phyloP scores from a whole-genome alignment of 2,888 invertebrate genomes.

The Capitulum mitella region DNA sequence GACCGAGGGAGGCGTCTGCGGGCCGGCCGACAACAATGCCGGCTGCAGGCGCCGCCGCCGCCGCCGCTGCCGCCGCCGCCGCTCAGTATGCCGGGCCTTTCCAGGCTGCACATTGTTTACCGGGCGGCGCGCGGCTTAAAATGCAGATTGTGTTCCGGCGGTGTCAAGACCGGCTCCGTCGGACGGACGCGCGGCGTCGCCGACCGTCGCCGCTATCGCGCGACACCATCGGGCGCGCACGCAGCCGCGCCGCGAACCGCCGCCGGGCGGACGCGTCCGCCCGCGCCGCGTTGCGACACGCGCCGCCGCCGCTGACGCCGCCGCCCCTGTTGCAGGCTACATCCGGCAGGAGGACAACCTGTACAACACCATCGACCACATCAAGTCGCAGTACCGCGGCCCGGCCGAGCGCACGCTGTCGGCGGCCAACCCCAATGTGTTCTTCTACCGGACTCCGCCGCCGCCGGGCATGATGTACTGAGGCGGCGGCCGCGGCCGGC shows the following conservation, averaged over 20 bases:
- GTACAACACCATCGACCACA: conserved; percentile 23
- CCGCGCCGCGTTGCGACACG: too few relatives aligned
- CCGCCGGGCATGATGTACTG: conserved; percentile 36
- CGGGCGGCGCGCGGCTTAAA: not conserved
- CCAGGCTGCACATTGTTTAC: not conserved
- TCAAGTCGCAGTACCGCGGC: conserved; percentile 2
- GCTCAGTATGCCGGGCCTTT: not conserved
- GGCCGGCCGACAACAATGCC: not conserved
- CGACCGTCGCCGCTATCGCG: too few relatives aligned
- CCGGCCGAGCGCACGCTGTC: not conserved
- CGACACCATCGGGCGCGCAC: too few relatives aligned
- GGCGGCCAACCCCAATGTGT: conserved; percentile 34
- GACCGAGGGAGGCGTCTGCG: not conserved
- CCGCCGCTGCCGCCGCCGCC: not conserved
- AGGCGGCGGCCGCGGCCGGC: not conserved
- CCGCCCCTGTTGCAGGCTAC: not conserved
- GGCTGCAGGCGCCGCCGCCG: not conserved
- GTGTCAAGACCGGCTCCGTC: too few relatives aligned
- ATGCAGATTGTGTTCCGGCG: not conserved
- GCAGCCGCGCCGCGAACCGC: too few relatives aligned
- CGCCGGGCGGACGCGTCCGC: too few relatives aligned
- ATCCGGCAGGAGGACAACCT: conserved; percentile 4
- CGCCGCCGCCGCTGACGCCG: too few relatives aligned
- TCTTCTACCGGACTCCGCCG: conserved; percentile 34
- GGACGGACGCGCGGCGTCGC: too few relatives aligned